These are phyloP conservation scores for Salvelinus fontinalis DNA, from an alignment of 2,113 vertebrate species.

Conservation along the genomic window DNA sequence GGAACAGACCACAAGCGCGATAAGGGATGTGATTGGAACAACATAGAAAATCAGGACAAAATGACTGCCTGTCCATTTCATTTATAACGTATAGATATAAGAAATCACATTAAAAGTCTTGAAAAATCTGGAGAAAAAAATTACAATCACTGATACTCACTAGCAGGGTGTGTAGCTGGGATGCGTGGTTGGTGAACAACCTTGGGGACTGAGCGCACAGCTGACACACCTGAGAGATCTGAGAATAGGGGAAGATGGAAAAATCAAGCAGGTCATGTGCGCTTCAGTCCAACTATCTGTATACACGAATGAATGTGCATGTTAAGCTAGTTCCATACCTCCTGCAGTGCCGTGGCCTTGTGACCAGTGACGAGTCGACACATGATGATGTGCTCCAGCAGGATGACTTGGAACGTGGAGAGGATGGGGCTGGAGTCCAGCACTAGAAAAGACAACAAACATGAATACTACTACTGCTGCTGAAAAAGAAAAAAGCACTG, in stretches of 20 bases:
- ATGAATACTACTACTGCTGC: no score
- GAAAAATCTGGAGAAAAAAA: no score
- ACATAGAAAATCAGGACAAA: no score
- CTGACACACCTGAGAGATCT: constrained; percentile 99
- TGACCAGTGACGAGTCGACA: constrained; percentile 96
- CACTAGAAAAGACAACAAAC: constrained; percentile 75
- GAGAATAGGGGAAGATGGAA: not conserved
- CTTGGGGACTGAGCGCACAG: constrained; percentile 96
- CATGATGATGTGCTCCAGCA: constrained; percentile 99
- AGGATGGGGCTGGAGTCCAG: constrained; percentile 97
- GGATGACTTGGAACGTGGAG: constrained; percentile 97
- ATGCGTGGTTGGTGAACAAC: constrained; percentile 96
- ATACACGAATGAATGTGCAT: not conserved
- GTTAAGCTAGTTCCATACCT: constrained; percentile 65
- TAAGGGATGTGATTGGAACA: no score
- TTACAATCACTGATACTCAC: constrained; percentile 72
- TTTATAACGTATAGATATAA: not conserved
- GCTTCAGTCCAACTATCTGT: not conserved
- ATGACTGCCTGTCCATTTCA: no score
- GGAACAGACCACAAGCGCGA: not conserved
- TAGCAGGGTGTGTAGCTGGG: constrained; percentile 94
- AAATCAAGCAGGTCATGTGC: not conserved
- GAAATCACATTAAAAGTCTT: no score
- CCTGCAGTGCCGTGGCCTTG: constrained; percentile 95
- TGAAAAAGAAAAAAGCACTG: no score